A percentile compares a stretch with the other conserved stretches of the same genome.
Evolutionary conservation across 2,888 invertebrate genomes (phyloP).

Genomic region (Leucania comma): DNA sequence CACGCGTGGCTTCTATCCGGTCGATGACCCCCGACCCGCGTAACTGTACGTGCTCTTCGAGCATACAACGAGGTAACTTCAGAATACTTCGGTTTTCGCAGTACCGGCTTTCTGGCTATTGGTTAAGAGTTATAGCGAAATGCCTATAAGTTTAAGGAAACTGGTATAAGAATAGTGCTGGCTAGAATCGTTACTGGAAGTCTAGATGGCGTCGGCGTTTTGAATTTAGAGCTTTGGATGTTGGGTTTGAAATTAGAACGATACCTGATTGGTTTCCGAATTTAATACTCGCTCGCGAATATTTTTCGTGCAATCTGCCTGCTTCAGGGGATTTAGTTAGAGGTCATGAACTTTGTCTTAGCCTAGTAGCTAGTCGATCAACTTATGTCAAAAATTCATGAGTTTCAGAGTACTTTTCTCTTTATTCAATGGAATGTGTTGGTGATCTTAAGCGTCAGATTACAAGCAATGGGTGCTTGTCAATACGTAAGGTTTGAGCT

Average conservation of each 20-base stretch:
- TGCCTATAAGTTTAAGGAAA: conserved; percentile 38
- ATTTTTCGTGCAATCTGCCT: too few relatives aligned
- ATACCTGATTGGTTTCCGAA: background rate
- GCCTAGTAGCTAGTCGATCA: too few relatives aligned
- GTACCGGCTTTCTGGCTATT: conserved; percentile 60
- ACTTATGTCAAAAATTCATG: too few relatives aligned
- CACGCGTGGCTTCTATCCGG: conserved; percentile 61
- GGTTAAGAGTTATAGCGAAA: conserved; percentile 43
- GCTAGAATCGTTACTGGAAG: conserved; percentile 7
- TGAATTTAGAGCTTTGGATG: background rate
- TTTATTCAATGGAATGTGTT: too few relatives aligned
- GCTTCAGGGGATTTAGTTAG: too few relatives aligned
- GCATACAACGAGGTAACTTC: conserved; percentile 59
- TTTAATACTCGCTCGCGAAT: too few relatives aligned
- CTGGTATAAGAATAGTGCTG: conserved; percentile 23
- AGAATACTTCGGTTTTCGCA: conserved; percentile 63
- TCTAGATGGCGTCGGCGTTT: conserved; percentile 8
- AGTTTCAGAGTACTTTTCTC: too few relatives aligned
- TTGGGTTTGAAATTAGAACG: conserved; percentile 11
- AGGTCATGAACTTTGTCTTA: too few relatives aligned
- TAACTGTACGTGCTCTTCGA: conserved; percentile 72
- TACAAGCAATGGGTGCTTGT: too few relatives aligned
- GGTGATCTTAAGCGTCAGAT: too few relatives aligned
- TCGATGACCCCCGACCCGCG: conserved; percentile 76
- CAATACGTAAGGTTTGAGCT: too few relatives aligned